A percentile compares a stretch with the other conserved stretches of the same genome.
Evolutionary conservation across 2,888 invertebrate species (phyloP).

Genomic region (Portevinia maculata): DNA sequence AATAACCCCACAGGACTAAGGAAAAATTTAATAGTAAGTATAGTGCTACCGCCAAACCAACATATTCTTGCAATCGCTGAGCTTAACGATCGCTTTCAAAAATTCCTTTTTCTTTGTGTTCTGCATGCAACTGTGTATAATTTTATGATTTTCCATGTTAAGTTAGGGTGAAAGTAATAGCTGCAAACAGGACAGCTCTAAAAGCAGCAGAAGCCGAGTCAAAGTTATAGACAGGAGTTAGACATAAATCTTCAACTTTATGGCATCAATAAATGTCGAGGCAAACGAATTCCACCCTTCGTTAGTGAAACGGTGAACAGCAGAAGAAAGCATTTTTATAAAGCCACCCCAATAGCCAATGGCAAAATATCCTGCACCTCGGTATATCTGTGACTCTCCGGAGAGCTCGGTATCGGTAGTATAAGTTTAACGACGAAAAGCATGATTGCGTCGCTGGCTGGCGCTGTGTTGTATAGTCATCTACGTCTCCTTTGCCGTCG

Average conservation of each 20-base stretch:
- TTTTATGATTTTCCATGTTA: slow-evolving; percentile 60
- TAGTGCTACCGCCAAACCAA: not conserved
- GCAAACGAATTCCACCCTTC: slow-evolving; percentile 76
- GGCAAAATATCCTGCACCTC: slow-evolving; percentile 49
- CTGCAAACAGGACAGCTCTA: slow-evolving; percentile 29
- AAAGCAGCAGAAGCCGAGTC: slow-evolving; percentile 64
- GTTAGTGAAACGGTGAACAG: slow-evolving; percentile 50
- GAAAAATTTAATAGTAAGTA: slow-evolving; percentile 59
- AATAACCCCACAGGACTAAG: slow-evolving; percentile 41
- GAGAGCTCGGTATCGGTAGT: slow-evolving; percentile 21
- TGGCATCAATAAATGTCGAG: slow-evolving; percentile 83
- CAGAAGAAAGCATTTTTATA: slow-evolving; percentile 59
- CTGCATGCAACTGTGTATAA: slow-evolving; percentile 24
- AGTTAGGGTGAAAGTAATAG: slow-evolving; percentile 45
- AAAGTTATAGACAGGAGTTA: slow-evolving; percentile 73
- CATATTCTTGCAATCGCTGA: slow-evolving; percentile 36
- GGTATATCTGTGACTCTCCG: slow-evolving; percentile 17
- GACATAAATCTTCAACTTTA: slow-evolving; percentile 82
- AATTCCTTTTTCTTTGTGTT: slow-evolving; percentile 50
- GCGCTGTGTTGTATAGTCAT: slow-evolving; percentile 1
- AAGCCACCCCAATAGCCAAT: slow-evolving; percentile 65
- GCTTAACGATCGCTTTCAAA: slow-evolving; percentile 54
- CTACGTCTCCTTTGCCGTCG: not conserved
- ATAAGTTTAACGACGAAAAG: slow-evolving; percentile 59
- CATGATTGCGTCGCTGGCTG: slow-evolving; percentile 44